Evolutionary conservation across 1,140 invertebrate species (phyloP).

Genomic region (Adelges cooleyi): DNA sequence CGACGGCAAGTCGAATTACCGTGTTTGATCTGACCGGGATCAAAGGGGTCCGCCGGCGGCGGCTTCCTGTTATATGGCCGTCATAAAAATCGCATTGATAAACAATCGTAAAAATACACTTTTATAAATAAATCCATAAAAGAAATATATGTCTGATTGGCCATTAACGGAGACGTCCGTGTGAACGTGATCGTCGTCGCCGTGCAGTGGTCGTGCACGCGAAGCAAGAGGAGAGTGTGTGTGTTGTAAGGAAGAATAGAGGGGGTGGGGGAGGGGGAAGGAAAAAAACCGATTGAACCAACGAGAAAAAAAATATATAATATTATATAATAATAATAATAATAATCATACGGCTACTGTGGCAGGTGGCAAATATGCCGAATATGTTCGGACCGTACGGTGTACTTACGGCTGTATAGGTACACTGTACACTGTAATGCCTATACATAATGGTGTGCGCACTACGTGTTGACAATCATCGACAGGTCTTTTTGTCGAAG

Average conservation of each 20-base stretch:
- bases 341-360: not conserved
- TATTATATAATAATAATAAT: not conserved
- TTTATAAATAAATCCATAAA: slow-evolving; percentile 29
- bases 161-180: not conserved
- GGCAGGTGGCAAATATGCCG: slow-evolving; percentile 26
- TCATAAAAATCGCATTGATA: slow-evolving; percentile 29
- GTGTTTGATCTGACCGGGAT: slow-evolving; percentile 27
- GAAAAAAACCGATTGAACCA: not conserved
- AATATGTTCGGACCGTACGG: slow-evolving; percentile 17
- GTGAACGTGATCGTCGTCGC: not conserved
- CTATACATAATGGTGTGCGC: too few relatives aligned
- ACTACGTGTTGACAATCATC: slow-evolving; percentile 25
- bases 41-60: slow-evolving; percentile 24
- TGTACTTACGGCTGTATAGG: not conserved
- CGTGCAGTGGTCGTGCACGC: not conserved
- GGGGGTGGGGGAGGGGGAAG: not conserved
- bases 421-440: too few relatives aligned
- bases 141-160: slow-evolving; percentile 2
- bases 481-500: slow-evolving; percentile 20
- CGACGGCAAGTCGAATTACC: slow-evolving; percentile 21
- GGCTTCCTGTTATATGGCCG: slow-evolving; percentile 25
- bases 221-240: not conserved
- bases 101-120: slow-evolving; percentile 28
- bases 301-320: not conserved
- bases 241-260: not conserved